These are phyloP conservation scores for Amphiura filiformis DNA, from an alignment of 35 echinoderm and acorn worm genomes.

Conservation along the genomic window DNA sequence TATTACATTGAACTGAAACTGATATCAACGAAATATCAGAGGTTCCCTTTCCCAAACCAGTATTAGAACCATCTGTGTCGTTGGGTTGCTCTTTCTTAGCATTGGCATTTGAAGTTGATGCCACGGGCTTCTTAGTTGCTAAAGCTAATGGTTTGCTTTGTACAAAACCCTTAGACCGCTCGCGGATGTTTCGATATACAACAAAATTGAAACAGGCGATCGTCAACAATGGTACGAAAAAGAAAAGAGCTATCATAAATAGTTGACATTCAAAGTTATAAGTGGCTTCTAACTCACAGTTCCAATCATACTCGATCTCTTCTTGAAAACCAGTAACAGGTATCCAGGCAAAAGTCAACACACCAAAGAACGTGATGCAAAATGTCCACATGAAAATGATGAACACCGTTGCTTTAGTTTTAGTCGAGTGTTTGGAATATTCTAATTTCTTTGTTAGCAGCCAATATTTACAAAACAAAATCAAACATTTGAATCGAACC, in stretches of 20 bases:
- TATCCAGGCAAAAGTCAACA: neutral
- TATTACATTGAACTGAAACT: neutral
- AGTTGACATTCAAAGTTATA: neutral
- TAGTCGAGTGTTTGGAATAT: neutral
- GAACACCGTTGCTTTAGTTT: neutral
- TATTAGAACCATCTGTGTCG: no score
- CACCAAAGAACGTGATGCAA: neutral
- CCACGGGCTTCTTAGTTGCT: no score
- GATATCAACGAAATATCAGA: neutral
- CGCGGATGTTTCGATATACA: neutral
- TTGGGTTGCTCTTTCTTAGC: neutral
- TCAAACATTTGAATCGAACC: no score
- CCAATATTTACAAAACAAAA: no score
- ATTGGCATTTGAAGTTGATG: no score
- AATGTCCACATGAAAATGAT: neutral
- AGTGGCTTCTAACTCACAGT: neutral
- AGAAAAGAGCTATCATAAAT: neutral
- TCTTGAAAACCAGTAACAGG: neutral
- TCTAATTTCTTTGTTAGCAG: neutral
- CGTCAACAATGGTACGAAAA: neutral
- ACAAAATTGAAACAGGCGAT: neutral
- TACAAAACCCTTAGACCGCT: neutral
- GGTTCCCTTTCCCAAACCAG: no score
- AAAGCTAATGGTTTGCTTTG: neutral
- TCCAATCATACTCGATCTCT: conserved; percentile 4